Base-by-base conservation (phyloP, 2,113 vertebrate genomes). In the Pygoscelis antarcticus region DNA sequence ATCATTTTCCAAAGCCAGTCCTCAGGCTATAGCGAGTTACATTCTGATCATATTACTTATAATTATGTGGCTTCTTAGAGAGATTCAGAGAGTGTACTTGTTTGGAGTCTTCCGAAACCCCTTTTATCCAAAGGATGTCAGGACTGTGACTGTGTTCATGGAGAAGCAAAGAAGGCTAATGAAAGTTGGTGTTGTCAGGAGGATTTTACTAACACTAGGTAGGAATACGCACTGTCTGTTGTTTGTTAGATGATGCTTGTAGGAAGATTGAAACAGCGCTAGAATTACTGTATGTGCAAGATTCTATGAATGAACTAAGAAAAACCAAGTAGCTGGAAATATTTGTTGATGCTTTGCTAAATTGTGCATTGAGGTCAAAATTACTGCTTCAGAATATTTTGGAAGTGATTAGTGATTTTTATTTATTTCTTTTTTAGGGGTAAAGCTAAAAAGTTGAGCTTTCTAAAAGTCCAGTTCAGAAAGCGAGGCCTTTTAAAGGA, bases 21-120 rank as follows among this genome's bases (percentile, higher is more conserved):
- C 98, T 42, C 99, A 99, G 98, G 98, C 97, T 68, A 57, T 98
- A 80, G 96, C 98, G 76, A 98, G 99, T 96, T 99, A 98, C 97
- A 65, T 99, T 89, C 98, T 99, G 93, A 98, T 99, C 36, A 13
- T 97, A 29, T 97, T 99, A n/a, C 98, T 99, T 94, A 80, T 97
- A 87, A 88, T 98, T 70, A 97, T 98, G 65, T 99, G 99, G 98
- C 96, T 98, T 94, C 98, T 99, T 87, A 97, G 98, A 98, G 99
- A 99, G 98, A 98, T 99, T 97, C 99, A 99, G 95, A 98, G 99
- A 66, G 98, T 99, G 21, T 99, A 99, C 97, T 97, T 99, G 75
- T 99, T 99, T 96, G 99, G 99, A 90, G 96, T 99, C 96, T 98
- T 99, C 96, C 97, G 98, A 97, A 99, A 99, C 97, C 99, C 99